Evolutionary conservation across 2,113 vertebrate genomes (phyloP).

Genomic region (Cervus canadensis): DNA sequence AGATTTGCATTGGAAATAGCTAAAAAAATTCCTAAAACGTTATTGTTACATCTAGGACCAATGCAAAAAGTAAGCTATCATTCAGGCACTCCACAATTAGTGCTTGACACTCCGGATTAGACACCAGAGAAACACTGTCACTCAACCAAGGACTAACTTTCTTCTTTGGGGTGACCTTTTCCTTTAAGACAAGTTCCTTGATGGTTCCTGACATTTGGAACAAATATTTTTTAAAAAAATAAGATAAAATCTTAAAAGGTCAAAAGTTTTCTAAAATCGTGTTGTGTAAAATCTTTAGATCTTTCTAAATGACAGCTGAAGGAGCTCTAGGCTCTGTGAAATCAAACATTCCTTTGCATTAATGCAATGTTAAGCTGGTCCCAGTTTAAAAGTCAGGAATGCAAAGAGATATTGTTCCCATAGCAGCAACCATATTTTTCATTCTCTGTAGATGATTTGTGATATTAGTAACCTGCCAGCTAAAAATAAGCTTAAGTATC

Average conservation of each 20-base stretch:
- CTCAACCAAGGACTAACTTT: constrained; percentile 22
- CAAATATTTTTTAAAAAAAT: background rate
- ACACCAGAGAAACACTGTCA: constrained; percentile 35
- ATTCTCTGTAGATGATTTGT: background rate
- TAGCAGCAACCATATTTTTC: background rate
- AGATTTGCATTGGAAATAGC: background rate
- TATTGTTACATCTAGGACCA: background rate
- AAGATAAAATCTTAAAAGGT: constrained; percentile 56
- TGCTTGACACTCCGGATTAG: background rate
- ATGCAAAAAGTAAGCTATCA: background rate
- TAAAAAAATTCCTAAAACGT: background rate
- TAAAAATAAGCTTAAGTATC: constrained; percentile 34
- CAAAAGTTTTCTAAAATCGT: constrained; percentile 51
- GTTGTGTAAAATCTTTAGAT: constrained; percentile 39
- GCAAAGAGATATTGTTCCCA: background rate
- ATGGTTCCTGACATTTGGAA: constrained; percentile 51
- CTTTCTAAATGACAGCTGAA: constrained; percentile 39
- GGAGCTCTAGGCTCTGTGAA: background rate
- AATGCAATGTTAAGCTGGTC: background rate
- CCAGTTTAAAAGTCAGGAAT: constrained; percentile 21
- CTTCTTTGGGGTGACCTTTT: constrained; percentile 51
- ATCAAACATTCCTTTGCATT: background rate
- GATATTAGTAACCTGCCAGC: background rate
- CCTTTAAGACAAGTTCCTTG: constrained; percentile 35
- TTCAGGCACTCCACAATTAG: background rate